A percentile compares a stretch with the other conserved stretches of the same genome.
Conservation (phyloP, 2,888 invertebrate species). For the Lycophotia porphyrea region DNA sequence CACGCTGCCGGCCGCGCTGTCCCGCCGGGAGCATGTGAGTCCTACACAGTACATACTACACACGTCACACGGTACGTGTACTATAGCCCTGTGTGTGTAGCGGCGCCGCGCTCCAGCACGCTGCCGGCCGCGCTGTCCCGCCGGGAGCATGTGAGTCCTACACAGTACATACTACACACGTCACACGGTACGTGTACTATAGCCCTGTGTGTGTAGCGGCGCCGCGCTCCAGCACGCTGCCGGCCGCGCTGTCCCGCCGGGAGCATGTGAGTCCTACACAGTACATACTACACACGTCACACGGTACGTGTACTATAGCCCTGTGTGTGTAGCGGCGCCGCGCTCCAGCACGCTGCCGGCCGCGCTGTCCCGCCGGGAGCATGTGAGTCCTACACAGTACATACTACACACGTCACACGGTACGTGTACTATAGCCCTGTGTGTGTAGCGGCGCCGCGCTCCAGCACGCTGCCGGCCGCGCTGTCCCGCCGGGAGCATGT, state of each 20-base stretch:
- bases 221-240: slow-evolving; percentile 94
- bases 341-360: too few relatives aligned
- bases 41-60: background rate
- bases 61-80: slow-evolving; percentile 4
- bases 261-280: slow-evolving; percentile 47
- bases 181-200: slow-evolving; percentile 14
- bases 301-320: too few relatives aligned
- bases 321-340: too few relatives aligned
- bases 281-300: background rate
- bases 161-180: background rate
- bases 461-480: too few relatives aligned
- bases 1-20: slow-evolving; percentile 92
- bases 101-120: slow-evolving; percentile 93
- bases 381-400: too few relatives aligned
- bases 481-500: too few relatives aligned
- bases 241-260: slow-evolving; percentile 88
- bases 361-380: too few relatives aligned
- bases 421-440: too few relatives aligned
- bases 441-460: too few relatives aligned
- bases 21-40: slow-evolving; percentile 73
- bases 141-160: slow-evolving; percentile 55
- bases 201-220: slow-evolving; percentile 70
- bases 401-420: too few relatives aligned
- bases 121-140: slow-evolving; percentile 91
- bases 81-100: slow-evolving; percentile 47